phyloP scores from a whole-genome alignment of 2,888 invertebrate species.

The Diarsia brunnea region DNA sequence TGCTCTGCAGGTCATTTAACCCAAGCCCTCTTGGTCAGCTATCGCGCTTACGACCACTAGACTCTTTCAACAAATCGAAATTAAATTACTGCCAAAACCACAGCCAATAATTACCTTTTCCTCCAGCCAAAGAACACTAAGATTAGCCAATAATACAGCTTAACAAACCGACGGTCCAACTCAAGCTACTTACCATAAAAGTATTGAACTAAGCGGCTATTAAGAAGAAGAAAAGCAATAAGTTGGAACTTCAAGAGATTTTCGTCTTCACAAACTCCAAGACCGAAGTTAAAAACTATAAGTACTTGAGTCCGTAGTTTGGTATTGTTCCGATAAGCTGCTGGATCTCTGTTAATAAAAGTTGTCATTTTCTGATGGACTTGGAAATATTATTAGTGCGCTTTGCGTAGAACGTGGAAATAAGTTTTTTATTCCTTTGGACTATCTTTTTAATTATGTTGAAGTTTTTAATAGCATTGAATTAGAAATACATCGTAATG shows the following conservation, averaged over 20 bases:
- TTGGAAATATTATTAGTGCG: conserved; percentile 6
- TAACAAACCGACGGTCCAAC: conserved; percentile 17
- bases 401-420: not conserved
- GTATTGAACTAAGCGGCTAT: conserved; percentile 61
- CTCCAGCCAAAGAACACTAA: not conserved
- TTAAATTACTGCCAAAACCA: not conserved
- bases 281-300: conserved; percentile 62
- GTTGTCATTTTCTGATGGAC: conserved; percentile 41
- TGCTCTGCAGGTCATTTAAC: too few relatives aligned
- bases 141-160: conserved; percentile 24
- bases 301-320: conserved; percentile 55
- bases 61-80: not conserved
- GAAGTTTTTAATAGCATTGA: not conserved
- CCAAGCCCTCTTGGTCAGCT: not conserved
- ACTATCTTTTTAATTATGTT: not conserved
- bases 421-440: not conserved
- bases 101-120: not conserved
- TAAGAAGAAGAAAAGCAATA: conserved; percentile 61
- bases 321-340: conserved; percentile 55
- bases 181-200: conserved; percentile 57
- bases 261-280: conserved; percentile 59
- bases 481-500: too few relatives aligned
- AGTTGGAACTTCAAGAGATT: conserved; percentile 63
- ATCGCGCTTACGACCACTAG: not conserved
- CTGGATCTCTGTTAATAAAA: conserved; percentile 44